Evolutionary conservation across 1,140 invertebrate species (phyloP).

Genomic region (Drosophila orena): DNA sequence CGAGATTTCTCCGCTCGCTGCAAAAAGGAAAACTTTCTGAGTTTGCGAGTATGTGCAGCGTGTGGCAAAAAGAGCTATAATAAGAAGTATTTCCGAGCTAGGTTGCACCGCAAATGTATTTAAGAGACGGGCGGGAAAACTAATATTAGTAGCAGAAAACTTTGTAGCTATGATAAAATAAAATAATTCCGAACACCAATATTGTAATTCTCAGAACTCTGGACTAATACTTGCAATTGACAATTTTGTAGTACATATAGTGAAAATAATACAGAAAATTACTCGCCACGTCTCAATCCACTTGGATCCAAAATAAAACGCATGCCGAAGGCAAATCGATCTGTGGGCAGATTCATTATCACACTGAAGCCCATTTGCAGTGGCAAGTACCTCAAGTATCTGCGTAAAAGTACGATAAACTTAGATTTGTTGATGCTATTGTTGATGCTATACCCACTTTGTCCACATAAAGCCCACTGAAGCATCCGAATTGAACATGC

Average conservation of each 20-base stretch:
- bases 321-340: constrained; percentile 77
- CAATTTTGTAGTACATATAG: constrained; percentile 60
- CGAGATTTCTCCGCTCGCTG: constrained; percentile 28
- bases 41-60: constrained; percentile 24
- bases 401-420: constrained; percentile 1
- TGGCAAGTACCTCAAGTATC: constrained; percentile 61
- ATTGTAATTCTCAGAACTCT: constrained; percentile 35
- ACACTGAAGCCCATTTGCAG: constrained; percentile 75
- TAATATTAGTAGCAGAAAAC: constrained; percentile 15
- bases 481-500: constrained; percentile 76
- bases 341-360: constrained; percentile 68
- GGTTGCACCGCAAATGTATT: constrained; percentile 40
- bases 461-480: constrained; percentile 80
- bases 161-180: constrained; percentile 9
- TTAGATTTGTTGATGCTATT: no score
- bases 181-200: constrained; percentile 19
- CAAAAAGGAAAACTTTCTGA: constrained; percentile 16
- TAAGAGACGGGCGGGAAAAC: constrained; percentile 23
- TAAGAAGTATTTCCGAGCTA: constrained; percentile 35
- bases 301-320: constrained; percentile 76
- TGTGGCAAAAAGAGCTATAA: constrained; percentile 19
- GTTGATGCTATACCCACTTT: constrained; percentile 42
- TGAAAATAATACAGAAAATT: constrained; percentile 27
- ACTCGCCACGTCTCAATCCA: constrained; percentile 62
- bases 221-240: constrained; percentile 19